phyloP scores from a whole-genome alignment of 2,888 invertebrate species.

The Tineola bisselliella region DNA sequence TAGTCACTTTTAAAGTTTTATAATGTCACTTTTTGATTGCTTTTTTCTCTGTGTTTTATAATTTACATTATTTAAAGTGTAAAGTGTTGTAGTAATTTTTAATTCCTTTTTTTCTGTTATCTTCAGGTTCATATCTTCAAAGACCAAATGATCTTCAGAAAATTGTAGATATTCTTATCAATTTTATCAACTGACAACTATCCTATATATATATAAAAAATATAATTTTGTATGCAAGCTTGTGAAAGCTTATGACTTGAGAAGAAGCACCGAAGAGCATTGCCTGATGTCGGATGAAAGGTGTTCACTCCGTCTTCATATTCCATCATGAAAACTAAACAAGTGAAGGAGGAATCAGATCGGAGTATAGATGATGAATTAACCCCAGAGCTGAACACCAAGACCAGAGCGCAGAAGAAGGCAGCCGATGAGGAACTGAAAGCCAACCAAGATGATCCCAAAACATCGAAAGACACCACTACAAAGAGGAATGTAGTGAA shows the following conservation, averaged over 20 bases:
- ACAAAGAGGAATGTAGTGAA: constrained; percentile 35
- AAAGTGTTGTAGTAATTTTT: not conserved
- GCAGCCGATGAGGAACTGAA: constrained; percentile 55
- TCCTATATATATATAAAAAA: too few species aligned
- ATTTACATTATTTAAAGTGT: not conserved
- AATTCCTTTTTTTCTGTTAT: not conserved
- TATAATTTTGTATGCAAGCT: not conserved
- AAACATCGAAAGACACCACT: constrained; percentile 47
- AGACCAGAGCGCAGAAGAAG: constrained; percentile 60
- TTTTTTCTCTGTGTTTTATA: not conserved
- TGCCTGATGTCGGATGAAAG: constrained; percentile 62
- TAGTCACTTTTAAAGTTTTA: not conserved
- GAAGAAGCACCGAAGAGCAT: not conserved
- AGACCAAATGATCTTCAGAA: not conserved
- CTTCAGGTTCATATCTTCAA: not conserved
- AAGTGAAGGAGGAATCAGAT: constrained; percentile 53
- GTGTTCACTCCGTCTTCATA: constrained; percentile 53
- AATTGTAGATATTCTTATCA: too few species aligned
- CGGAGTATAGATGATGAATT: constrained; percentile 56
- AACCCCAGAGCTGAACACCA: constrained; percentile 41
- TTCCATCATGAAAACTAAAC: constrained; percentile 67
- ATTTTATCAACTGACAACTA: too few species aligned
- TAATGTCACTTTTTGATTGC: not conserved
- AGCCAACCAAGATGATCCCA: constrained; percentile 48
- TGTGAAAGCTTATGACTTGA: not conserved